Base-by-base conservation (phyloP, 2,797 vertebrate genomes). In the Enteromius argenteus region DNA sequence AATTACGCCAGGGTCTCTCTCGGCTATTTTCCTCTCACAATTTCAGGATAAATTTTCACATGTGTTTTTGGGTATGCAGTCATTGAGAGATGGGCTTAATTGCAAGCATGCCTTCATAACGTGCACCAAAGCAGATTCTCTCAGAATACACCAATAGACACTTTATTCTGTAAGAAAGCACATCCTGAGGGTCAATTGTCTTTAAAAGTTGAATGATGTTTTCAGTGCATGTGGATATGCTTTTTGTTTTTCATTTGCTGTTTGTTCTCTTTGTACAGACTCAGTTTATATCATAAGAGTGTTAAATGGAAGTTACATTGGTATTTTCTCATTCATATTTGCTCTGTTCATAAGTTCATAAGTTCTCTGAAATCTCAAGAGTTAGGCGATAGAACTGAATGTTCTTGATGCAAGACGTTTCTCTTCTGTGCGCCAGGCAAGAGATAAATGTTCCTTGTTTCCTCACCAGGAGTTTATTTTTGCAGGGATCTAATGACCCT, bases 391-490 rank as follows among this genome's bases (percentile, higher is more conserved):
- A 86, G 84, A 35, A 67, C 77, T 46, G 77, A 84, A 84, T 79
- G 85, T 88, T 88, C 80, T 64, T 27, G 42, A 86, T 66, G 87
- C 66, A 44, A 85, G 78, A 73, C n/a, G 30, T 85, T 83, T 83
- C 58, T 66, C 32, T 64, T 66, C 60, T 64, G 39, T 32, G 60
- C 46, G 84, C 7, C 49, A 79, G 87, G 84, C 53, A 84, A 79
- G 42, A 66, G 84, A 90, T 87, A 71, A 60, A 80, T 85, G 87
- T 86, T 87, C 87, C 88, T 90, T 81, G 84, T 90, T 90, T 90
- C 89, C 80, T 82, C 86, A 81, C 87, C 81, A 87, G 76, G 90
- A 87, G 91, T 92, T 93, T 93, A 91, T 91, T 93, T 93, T 91
- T 90, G 80, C 86, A 89, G 84, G 67, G 66, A 86, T 73, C 71